Evolutionary conservation across 2,113 vertebrate species (phyloP).

Genomic region (Vireo altiloquus): DNA sequence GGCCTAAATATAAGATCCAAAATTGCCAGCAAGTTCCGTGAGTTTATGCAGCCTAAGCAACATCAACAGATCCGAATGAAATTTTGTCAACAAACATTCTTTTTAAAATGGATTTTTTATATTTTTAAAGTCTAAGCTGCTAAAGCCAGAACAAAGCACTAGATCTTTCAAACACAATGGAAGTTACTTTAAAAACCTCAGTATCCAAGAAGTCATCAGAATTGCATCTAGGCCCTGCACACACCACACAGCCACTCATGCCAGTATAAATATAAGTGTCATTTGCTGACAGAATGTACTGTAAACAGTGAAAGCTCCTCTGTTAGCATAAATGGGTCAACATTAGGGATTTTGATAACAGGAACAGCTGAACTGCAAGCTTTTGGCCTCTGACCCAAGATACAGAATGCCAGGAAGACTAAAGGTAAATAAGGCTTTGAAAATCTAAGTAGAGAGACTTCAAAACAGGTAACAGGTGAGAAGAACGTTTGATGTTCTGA

Average conservation of each 20-base stretch:
- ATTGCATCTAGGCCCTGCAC: background rate
- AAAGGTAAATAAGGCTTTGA: background rate
- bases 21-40: background rate
- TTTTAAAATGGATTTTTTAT: background rate
- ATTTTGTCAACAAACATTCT: background rate
- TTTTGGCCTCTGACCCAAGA: background rate
- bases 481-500: rapidly evolving
- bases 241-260: background rate
- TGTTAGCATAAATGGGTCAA: background rate
- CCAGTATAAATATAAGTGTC: background rate
- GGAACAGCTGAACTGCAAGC: background rate
- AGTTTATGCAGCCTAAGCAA: background rate
- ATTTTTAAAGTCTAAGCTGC: background rate
- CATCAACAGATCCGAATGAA: background rate
- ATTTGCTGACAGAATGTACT: background rate
- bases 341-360: background rate
- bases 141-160: background rate
- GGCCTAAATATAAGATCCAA: background rate
- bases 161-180: background rate
- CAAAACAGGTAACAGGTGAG: background rate
- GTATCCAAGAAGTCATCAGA: background rate
- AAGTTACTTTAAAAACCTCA: background rate
- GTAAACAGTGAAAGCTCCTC: background rate
- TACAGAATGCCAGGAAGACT: background rate
- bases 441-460: background rate